Evolutionary conservation across 2,797 vertebrate species (phyloP).

Genomic region (Gastrophryne carolinensis): DNA sequence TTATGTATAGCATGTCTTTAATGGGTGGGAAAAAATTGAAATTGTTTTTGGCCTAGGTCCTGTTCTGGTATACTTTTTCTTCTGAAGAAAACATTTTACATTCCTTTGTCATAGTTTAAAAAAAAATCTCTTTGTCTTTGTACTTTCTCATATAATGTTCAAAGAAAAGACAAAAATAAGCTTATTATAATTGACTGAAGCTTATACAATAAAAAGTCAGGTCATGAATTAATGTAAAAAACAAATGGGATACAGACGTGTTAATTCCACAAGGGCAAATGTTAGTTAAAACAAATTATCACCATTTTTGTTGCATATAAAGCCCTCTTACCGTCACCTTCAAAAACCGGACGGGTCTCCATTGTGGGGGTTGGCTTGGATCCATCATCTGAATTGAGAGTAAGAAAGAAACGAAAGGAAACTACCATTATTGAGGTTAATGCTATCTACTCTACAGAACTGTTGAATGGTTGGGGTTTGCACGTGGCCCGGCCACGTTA

Average conservation of each 20-base stretch:
- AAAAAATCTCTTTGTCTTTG: no score
- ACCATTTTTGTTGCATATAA: neutral
- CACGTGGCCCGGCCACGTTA: conserved; percentile 91
- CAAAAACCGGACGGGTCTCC: conserved; percentile 86
- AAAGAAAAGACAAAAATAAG: no score
- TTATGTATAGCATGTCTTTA: no score
- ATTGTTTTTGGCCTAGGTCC: no score
- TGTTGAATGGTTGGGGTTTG: conserved; percentile 99
- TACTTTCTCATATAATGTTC: no score
- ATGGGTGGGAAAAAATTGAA: no score
- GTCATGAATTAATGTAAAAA: no score
- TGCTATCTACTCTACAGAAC: conserved; percentile 99
- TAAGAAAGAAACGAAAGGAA: conserved; percentile 99
- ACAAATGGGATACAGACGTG: neutral
- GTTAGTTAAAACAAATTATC: neutral
- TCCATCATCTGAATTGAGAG: conserved; percentile 98
- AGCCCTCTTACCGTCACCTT: conserved; percentile 87
- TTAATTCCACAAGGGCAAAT: neutral
- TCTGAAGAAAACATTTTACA: no score
- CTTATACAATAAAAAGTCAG: no score
- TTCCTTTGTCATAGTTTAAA: no score
- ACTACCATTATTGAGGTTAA: conserved; percentile 99
- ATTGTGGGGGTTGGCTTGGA: conserved; percentile 94
- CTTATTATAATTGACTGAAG: no score
- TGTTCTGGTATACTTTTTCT: no score